phyloP scores from a whole-genome alignment of 2,888 invertebrate species.

The Tetranychus piercei region DNA sequence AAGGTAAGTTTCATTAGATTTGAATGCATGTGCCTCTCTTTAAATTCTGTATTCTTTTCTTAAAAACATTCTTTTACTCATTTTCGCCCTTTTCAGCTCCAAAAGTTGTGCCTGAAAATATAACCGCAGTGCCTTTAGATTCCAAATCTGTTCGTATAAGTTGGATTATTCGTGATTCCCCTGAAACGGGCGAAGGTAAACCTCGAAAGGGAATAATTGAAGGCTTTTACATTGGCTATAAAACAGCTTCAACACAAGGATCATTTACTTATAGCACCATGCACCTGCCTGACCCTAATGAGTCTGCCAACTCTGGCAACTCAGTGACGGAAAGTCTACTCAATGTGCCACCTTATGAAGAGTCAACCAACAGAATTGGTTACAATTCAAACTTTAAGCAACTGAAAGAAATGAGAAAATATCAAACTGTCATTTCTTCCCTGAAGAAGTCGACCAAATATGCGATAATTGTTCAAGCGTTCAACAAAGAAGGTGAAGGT shows the following conservation, averaged over 20 bases:
- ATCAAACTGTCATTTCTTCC: background rate
- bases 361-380: conserved; percentile 27
- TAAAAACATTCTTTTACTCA: background rate
- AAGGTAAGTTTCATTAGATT: conserved; percentile 27
- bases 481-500: conserved; percentile 31
- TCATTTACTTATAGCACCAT: conserved; percentile 26
- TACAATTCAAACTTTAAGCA: background rate
- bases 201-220: conserved; percentile 21
- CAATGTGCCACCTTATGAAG: conserved; percentile 29
- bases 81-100: conserved; percentile 21
- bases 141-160: conserved; percentile 26
- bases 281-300: conserved; percentile 8
- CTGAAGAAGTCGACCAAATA: conserved; percentile 32
- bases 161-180: conserved; percentile 21
- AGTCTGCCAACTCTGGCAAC: background rate
- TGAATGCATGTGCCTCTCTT: no score
- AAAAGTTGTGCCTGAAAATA: conserved; percentile 28
- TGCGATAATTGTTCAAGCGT: conserved; percentile 31
- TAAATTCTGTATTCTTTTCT: background rate
- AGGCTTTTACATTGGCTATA: conserved; percentile 27
- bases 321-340: conserved; percentile 22
- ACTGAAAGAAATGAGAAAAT: background rate
- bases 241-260: conserved; percentile 23
- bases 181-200: background rate
- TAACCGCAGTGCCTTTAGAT: conserved; percentile 25